Percentiles rank a stretch among this genome's conserved stretches.
Evolutionary conservation across 2,113 vertebrate species (phyloP).

Genomic region (Prinia subflava): DNA sequence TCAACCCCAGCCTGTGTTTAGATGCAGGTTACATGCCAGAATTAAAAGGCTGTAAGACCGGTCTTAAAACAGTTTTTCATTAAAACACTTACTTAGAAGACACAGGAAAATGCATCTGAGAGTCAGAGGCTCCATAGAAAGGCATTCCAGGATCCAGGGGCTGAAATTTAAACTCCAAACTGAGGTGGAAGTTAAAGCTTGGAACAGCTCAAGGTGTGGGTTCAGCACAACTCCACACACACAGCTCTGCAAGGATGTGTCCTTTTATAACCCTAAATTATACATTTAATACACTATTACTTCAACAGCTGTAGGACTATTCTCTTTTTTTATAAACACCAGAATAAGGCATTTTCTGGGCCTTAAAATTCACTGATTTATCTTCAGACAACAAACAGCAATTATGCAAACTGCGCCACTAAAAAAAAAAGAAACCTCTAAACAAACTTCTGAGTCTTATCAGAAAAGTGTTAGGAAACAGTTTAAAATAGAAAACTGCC

Average conservation of each 20-base stretch:
- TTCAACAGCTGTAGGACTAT: background rate
- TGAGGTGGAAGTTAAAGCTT: background rate
- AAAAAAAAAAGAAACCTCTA: background rate
- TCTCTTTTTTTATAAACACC: background rate
- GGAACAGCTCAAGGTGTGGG: background rate
- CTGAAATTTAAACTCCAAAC: background rate
- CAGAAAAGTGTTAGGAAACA: background rate
- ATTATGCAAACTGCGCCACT: background rate
- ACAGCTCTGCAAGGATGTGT: rapidly evolving
- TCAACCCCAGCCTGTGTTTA: background rate
- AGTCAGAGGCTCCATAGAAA: background rate
- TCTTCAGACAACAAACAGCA: background rate
- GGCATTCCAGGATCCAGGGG: background rate
- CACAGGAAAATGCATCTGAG: background rate
- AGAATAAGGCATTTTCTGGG: background rate
- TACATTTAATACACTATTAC: background rate
- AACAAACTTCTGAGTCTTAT: background rate
- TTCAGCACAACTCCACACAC: background rate
- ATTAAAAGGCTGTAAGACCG: background rate
- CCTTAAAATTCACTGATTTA: background rate
- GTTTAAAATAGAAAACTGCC: background rate
- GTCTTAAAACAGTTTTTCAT: background rate
- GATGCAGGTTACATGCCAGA: background rate
- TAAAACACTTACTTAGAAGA: background rate
- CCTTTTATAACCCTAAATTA: background rate